phyloP scores from a whole-genome alignment of 2,797 vertebrate genomes.

The Clarias laeviceps region DNA sequence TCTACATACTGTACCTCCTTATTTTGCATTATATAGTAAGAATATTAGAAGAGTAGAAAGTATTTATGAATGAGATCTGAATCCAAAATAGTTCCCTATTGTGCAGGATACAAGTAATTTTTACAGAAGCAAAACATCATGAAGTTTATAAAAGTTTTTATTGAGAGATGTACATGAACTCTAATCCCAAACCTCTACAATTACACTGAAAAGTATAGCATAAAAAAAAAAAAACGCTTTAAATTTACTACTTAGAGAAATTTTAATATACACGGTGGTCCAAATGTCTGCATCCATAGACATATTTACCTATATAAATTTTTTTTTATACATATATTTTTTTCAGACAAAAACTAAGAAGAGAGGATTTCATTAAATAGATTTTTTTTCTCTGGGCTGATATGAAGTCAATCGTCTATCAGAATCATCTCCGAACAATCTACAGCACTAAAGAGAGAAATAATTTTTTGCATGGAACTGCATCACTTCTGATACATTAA shows the following conservation, averaged over 20 bases:
- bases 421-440: too few species aligned
- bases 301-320: too few species aligned
- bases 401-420: too few species aligned
- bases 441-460: too few species aligned
- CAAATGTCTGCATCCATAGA: too few species aligned
- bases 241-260: not conserved
- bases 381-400: too few species aligned
- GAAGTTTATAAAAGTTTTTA: not conserved
- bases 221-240: not conserved
- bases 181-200: not conserved
- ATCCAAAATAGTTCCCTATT: not conserved
- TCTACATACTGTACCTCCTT: not conserved
- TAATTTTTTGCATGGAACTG: too few species aligned
- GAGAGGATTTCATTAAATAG: too few species aligned
- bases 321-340: too few species aligned
- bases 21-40: not conserved
- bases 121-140: not conserved
- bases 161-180: not conserved
- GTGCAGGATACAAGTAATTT: not conserved
- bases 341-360: too few species aligned
- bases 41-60: not conserved
- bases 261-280: not conserved
- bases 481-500: too few species aligned
- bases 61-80: not conserved
- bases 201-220: not conserved